Evolutionary conservation across 2,113 vertebrate genomes (phyloP).

Genomic region (Seriola rivoliana): DNA sequence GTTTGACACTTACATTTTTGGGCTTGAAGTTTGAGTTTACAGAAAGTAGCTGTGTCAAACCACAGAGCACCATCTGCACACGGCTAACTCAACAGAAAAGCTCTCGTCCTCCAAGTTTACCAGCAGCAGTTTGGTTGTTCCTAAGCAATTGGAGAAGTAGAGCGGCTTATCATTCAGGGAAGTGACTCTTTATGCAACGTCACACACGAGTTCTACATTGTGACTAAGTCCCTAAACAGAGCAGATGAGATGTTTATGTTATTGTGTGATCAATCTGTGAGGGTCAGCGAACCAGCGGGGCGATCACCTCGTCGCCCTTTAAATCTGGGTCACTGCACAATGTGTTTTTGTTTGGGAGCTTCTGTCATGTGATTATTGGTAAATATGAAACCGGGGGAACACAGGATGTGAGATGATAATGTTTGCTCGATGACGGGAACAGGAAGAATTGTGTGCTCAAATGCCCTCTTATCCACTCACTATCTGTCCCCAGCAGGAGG

Average conservation of each 20-base stretch:
- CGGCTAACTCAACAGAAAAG: neutral
- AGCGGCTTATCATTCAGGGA: conserved; percentile 42
- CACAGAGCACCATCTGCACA: neutral
- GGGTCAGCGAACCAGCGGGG: neutral
- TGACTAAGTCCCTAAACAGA: conserved; percentile 4
- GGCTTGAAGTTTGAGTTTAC: neutral
- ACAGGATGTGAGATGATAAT: conserved; percentile 46
- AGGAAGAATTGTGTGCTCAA: conserved; percentile 43
- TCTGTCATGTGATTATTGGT: conserved; percentile 40
- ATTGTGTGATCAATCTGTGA: neutral
- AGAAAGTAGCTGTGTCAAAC: neutral
- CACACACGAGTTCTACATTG: neutral
- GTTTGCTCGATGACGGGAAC: conserved; percentile 43
- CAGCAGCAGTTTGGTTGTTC: conserved; percentile 17
- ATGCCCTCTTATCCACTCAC: conserved; percentile 18
- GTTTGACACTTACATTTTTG: neutral
- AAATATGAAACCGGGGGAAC: conserved; percentile 18
- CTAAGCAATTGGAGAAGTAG: conserved; percentile 47
- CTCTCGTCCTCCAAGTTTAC: conserved; percentile 7
- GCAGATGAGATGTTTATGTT: conserved; percentile 19
- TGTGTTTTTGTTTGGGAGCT: conserved; percentile 11
- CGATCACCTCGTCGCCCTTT: neutral
- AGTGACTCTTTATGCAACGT: conserved; percentile 16
- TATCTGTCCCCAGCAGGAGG: conserved; percentile 25
- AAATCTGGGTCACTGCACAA: conserved; percentile 24